Base-by-base conservation (phyloP, 2,888 invertebrate species). In the Ecdyonurus torrentis region DNA sequence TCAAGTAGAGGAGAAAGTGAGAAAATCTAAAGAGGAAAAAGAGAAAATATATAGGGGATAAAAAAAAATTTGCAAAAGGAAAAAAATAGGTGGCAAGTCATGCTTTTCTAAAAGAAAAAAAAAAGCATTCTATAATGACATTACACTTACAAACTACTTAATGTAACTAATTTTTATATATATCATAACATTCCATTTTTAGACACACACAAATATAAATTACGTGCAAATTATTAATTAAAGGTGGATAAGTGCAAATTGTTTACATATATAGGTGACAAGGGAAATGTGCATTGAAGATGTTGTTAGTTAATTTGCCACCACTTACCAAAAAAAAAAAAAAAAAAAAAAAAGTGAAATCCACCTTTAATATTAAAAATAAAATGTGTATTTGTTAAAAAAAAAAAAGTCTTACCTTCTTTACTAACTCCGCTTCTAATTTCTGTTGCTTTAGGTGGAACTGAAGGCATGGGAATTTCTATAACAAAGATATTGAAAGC, bases 391-490 rank as follows among this genome's bases (percentile, higher is more conserved):
- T 37, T 37, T 37, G 5, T 37, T 37, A 10, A 37, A 10, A 10
- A 10, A 37, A 37, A n/a, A n/a, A 37, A 37, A 10, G 15, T 37
- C 79, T 85, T 76, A 87, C 87, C 84, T 77, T 87, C 86, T 82
- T 86, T 86, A 52, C 85, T 85, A 60, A 84, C 79, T 70, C 78
- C 83, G 75, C 86, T 86, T 73, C 85, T 85, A 81, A 86, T 86
- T 78, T 87, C 87, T 63, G 86, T 87, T 66, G 89, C 85, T 79
- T 88, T 84, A 65, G 91, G 87, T 66, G 90, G 86, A 64, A 86
- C 86, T 65, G 91, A 91, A 64, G 91, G 91, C 83, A 89, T 84
- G 63, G 89, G 90, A 73, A 91, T 91, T 81, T 90, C 91, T 91
- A 81, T 67, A 81, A 81, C 65, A 70, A 72, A n/a, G n/a, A n/a